Base-by-base conservation (phyloP, 2,888 invertebrate genomes). In the Ptychoptera albimana region DNA sequence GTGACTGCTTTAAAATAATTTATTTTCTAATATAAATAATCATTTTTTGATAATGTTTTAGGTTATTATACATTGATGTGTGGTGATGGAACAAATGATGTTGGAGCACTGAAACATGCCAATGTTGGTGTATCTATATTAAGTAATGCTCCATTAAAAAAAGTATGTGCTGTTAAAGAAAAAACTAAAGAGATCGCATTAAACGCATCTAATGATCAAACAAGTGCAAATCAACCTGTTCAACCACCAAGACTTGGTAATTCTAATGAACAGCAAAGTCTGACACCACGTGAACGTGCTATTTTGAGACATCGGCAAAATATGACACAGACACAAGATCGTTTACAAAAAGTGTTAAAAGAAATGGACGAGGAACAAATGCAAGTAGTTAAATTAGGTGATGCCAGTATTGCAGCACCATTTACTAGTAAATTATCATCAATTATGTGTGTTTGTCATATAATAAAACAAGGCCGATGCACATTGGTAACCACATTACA, bases 51-150 rank as follows among this genome's bases (percentile, higher is more conserved):
- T 7, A 5, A 5, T 15, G 10, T 38, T 23, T 23, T 5, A 23
- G 98, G 98, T 5, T 89, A 78, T 57, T 77, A 77, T 4, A 93
- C 96, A 0, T 70, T 99, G 2, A 99, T 99, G 99, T 99, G 98
- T 60, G 98, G 99, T 2, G 99, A 99, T 68, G 99, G 99, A 44
- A 99, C 99, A 2, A 99, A 99, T 63, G 98, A 99, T 67, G 98
- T 99, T 10, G 98, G 98, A 13, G 94, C 94, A 5, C 68, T 99
- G 42, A 99, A 98, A 67, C 98, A 99, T 67, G 94, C 98, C 31
- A 84, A 98, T 67, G 94, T 78, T n/a, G 92, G 92, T 39, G 92
- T 93, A 13, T 92, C 93, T 0, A 81, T 93, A 54, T 64, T 93
- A 39, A 80, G 91, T 5, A 85, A 84, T 62, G 82, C 83, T 0